A percentile compares a stretch with the other conserved stretches of the same genome.
Evolutionary conservation across 2,113 vertebrate genomes (phyloP).

Genomic region (Nycticorax nycticorax): DNA sequence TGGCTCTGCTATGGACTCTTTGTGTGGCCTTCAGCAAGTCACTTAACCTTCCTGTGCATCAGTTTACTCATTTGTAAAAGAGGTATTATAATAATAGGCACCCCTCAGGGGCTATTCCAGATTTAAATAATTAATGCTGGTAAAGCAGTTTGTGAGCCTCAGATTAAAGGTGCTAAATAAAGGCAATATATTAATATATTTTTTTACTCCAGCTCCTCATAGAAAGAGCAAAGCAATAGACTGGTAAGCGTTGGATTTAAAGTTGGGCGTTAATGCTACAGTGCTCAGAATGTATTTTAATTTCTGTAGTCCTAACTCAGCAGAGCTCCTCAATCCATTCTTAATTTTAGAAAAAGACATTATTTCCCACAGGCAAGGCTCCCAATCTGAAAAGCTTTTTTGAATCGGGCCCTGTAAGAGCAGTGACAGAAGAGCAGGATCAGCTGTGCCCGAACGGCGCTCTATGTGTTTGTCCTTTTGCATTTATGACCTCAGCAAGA

Average conservation of each 20-base stretch:
- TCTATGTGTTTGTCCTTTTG: neutral
- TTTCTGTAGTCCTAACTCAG: neutral
- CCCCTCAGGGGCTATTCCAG: neutral
- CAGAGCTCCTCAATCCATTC: neutral
- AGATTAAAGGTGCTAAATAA: constrained; percentile 42
- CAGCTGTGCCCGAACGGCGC: accelerated
- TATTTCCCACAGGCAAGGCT: neutral
- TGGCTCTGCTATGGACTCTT: neutral
- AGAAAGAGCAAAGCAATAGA: neutral
- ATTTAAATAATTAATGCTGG: constrained; percentile 43
- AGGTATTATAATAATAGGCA: constrained; percentile 30
- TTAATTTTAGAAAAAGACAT: neutral
- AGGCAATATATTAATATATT: neutral
- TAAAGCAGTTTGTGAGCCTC: neutral
- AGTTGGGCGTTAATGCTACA: neutral
- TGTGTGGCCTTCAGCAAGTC: constrained; percentile 49
- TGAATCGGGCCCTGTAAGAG: neutral
- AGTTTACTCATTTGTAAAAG: constrained; percentile 34
- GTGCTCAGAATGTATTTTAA: neutral
- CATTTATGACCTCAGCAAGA: neutral
- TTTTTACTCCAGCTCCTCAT: neutral
- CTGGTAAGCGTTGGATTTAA: neutral
- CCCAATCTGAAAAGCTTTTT: neutral
- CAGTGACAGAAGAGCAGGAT: neutral
- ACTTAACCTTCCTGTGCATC: constrained; percentile 39